Base-by-base conservation (phyloP, 2,888 invertebrate genomes). In the Acrobasis consociella region DNA sequence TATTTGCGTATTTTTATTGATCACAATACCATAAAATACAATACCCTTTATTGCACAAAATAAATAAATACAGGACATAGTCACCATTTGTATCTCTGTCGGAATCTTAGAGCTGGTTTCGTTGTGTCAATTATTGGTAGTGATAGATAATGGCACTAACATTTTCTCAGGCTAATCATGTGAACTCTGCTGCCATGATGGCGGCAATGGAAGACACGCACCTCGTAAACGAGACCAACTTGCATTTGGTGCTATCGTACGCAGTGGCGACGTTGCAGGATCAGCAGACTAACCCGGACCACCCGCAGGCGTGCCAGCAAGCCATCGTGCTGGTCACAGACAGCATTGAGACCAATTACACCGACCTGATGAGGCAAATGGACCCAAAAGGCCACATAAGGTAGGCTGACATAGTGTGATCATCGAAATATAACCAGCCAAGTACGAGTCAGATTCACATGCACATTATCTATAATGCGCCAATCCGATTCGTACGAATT, bases 111-210 rank as follows among this genome's bases (percentile, higher is more conserved):
- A 22, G 22, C 22, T 22, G 22, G 5, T 22, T 22, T 5, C 22
- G 22, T 22, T 3, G 5, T 22, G 22, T 22, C 22, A 22, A 5
- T 22, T 22, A 22, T 22, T 22, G 2, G 22, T 22, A 22, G 2
- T 22, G 22, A 22, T n/a, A n/a, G n/a, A n/a, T n/a, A n/a, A n/a
- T n/a, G n/a, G n/a, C n/a, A n/a, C n/a, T n/a, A n/a, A 11, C 65
- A 53, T 15, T 38, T 49, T 46, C 2, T 31, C 62, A 91, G 92
- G 92, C 92, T 11, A 91, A 92, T 66, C 89, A 92, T 69, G 87
- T 92, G 0, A 92, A 92, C 70, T 79, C 89, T 13, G 91, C 87
- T 5, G 92, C 92, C 0, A 89, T 92, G 84, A 83, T 91, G 83
- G 78, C 85, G 0, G 83, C 85, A 0, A 65, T 91, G 67, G 72